Evolutionary conservation across 1,140 invertebrate genomes (phyloP).

Genomic region (Dendroctonus ponderosae): DNA sequence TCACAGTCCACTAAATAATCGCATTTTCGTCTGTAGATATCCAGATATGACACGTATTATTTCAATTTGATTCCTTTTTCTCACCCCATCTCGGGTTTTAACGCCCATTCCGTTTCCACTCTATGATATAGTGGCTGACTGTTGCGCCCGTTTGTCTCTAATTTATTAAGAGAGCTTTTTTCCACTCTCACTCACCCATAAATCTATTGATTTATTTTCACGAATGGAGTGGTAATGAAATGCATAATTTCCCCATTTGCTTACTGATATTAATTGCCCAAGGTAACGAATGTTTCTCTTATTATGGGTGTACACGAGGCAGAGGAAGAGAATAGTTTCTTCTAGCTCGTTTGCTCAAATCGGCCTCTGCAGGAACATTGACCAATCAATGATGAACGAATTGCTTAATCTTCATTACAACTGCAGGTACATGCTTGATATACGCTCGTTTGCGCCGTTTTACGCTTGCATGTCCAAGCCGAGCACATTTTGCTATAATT

Average conservation of each 20-base stretch:
- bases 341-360: background rate
- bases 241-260: slow-evolving; percentile 25
- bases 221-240: slow-evolving; percentile 20
- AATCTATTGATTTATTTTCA: slow-evolving; percentile 30
- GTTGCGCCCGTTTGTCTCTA: slow-evolving; percentile 33
- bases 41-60: slow-evolving; percentile 36
- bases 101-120: slow-evolving; percentile 32
- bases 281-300: background rate
- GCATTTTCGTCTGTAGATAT: slow-evolving; percentile 24
- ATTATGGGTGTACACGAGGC: background rate
- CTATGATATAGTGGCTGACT: slow-evolving; percentile 34
- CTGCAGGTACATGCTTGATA: background rate
- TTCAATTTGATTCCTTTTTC: slow-evolving; percentile 37
- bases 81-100: slow-evolving; percentile 31
- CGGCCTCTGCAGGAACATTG: background rate
- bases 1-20: slow-evolving; percentile 30
- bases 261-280: slow-evolving; percentile 16
- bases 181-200: slow-evolving; percentile 17
- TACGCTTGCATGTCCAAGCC: background rate
- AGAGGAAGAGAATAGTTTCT: background rate
- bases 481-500: slow-evolving; percentile 18
- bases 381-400: background rate
- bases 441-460: background rate
- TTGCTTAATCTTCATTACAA: background rate
- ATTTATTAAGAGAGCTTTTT: slow-evolving; percentile 34